phyloP scores from a whole-genome alignment of 2,888 invertebrate species.

The Ormyrus nitidulus region DNA sequence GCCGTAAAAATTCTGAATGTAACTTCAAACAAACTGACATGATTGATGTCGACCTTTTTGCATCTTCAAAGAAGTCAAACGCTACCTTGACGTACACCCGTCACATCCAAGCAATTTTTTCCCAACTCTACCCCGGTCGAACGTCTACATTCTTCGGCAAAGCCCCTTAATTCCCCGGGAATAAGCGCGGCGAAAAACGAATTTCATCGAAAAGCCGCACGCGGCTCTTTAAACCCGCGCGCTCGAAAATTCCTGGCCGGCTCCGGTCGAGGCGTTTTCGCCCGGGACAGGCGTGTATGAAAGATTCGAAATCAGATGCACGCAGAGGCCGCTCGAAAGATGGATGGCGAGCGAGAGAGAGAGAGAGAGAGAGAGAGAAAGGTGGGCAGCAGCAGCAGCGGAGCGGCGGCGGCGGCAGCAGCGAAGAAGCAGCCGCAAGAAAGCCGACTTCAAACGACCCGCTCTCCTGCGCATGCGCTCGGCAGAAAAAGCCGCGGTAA shows the following conservation, averaged over 20 bases:
- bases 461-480: constrained; percentile 67
- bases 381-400: constrained; percentile 28
- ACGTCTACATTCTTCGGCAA: not conserved
- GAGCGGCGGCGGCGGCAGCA: constrained; percentile 29
- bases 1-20: too few species aligned
- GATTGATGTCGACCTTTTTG: too few species aligned
- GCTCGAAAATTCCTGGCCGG: too few species aligned
- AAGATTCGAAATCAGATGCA: constrained; percentile 57
- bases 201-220: not conserved
- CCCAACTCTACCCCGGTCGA: too few species aligned
- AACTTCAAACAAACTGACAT: too few species aligned
- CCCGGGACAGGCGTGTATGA: constrained; percentile 33
- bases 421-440: constrained; percentile 58
- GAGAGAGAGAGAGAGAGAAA: constrained; percentile 40
- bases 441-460: constrained; percentile 73
- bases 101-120: too few species aligned
- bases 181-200: not conserved
- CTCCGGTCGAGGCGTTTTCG: too few species aligned
- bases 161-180: constrained; percentile 8
- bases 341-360: constrained; percentile 49
- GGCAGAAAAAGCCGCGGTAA: constrained; percentile 16
- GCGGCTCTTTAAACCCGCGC: constrained; percentile 5
- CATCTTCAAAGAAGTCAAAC: too few species aligned
- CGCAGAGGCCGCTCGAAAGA: constrained; percentile 56
- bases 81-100: too few species aligned